Base-by-base conservation (phyloP, 1,140 invertebrate genomes). In the Pentalonia nigronervosa region DNA sequence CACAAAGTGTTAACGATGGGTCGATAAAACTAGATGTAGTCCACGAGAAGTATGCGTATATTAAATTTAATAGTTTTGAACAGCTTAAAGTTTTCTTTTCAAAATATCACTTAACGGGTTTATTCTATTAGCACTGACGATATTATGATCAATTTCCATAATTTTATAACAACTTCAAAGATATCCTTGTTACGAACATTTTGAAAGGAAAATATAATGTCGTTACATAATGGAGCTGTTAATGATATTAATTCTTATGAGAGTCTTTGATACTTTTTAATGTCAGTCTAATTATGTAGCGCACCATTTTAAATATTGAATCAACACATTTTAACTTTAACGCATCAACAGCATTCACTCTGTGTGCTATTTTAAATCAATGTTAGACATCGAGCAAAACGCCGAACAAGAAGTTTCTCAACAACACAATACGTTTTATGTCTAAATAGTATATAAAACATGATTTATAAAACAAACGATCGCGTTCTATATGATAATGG, bases 101-200 rank as follows among this genome's bases (percentile, higher is more conserved):
- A 21, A 83, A 83, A 83, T 41, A 83, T 41, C n/a, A 83, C 36
- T 83, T 41, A 17, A 76, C 60, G 60, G n/a, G 60, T n/a, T 76
- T 34, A 30, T 17, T 76, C 60, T 34, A 76, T 14, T 76, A 6
- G n/a, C 60, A 76, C 14, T n/a, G 60, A n/a, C 30, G 60, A 76
- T 7, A 14, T n/a, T 76, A n/a, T 76, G 60, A n/a, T 76, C 60
- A 76, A 76, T 76, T 76, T 76, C 60, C 60, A 76, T 76, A 76
- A 76, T 76, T 76, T 76, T 76, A 76, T 76, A 76, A 76, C 60
- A 30, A 20, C n/a, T 76, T 76, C 60, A 76, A 76, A 76, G 60
- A 76, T 30, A 76, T 76, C 60, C n/a, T 76, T n/a, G n/a, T 76
- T 76, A 76, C n/a, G n/a, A 76, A 30, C 60, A 14, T 76, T 34